These are phyloP conservation scores for Anoplolepis gracilipes DNA, from an alignment of 1,140 invertebrate genomes.

Conservation along the genomic window DNA sequence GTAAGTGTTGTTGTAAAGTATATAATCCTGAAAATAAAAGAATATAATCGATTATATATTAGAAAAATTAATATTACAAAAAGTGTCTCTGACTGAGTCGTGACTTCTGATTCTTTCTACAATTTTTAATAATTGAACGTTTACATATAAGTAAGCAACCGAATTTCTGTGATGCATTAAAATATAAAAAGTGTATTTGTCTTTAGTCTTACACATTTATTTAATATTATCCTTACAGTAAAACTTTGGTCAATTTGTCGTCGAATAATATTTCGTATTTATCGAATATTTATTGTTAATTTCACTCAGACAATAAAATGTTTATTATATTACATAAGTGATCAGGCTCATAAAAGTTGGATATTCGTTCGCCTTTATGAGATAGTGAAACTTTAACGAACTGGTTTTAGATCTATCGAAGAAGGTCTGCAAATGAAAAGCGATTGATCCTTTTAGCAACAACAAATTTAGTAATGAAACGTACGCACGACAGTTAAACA, in stretches of 20 bases:
- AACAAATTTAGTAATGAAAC: constrained; percentile 32
- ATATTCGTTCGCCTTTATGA: background rate
- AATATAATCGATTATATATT: background rate
- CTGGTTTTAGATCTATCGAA: background rate
- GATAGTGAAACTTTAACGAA: constrained; percentile 2
- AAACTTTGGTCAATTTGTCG: background rate
- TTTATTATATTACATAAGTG: constrained; percentile 44
- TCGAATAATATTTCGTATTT: constrained; percentile 23
- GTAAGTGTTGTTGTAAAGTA: constrained; percentile 79
- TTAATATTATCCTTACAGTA: background rate
- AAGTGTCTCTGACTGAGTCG: background rate
- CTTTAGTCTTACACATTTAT: background rate
- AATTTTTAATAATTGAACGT: background rate
- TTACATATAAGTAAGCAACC: background rate
- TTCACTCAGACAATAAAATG: constrained; percentile 22
- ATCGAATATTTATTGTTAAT: constrained; percentile 55
- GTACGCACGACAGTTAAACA: constrained; percentile 31
- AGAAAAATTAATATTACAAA: background rate
- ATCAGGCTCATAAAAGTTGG: constrained; percentile 39
- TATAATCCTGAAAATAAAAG: constrained; percentile 84
- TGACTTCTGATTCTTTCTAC: background rate
- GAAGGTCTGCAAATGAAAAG: constrained; percentile 54
- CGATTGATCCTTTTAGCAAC: constrained; percentile 11
- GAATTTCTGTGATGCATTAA: background rate
- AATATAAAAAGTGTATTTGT: background rate